Conservation (phyloP, 2,888 invertebrate genomes). For the Lepidonotus clava region DNA sequence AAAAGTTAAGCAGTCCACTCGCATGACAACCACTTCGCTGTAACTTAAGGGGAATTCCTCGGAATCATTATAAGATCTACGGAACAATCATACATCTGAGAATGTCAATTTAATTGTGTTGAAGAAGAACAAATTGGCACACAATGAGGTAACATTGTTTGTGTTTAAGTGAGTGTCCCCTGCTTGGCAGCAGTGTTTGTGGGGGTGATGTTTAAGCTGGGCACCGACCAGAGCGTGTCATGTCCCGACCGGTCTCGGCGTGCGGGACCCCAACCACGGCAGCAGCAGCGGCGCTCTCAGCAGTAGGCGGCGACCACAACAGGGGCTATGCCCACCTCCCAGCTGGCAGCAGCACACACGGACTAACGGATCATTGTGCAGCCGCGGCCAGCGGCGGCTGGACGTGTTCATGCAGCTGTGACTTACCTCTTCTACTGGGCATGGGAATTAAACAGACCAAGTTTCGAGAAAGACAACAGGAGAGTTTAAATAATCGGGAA, state of each 20-base stretch:
- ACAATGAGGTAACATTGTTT: background rate
- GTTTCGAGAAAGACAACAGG: conserved; percentile 1
- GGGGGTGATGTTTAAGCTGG: background rate
- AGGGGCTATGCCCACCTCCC: background rate
- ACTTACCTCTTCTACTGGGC: conserved; percentile 16
- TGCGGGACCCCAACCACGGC: conserved; percentile 29
- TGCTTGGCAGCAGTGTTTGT: background rate
- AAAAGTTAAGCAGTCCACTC: background rate
- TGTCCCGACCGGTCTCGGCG: conserved; percentile 48
- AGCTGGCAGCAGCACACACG: background rate
- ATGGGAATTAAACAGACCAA: conserved; percentile 47
- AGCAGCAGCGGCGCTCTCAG: background rate
- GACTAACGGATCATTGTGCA: background rate
- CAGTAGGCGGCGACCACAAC: background rate
- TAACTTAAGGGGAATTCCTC: too few relatives aligned
- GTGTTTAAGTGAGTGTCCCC: background rate
- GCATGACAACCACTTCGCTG: background rate
- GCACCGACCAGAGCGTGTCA: conserved; percentile 1
- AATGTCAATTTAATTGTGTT: background rate
- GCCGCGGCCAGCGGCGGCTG: conserved; percentile 23
- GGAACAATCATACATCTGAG: too few relatives aligned
- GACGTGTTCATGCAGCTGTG: conserved; percentile 32
- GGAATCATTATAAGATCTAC: too few relatives aligned
- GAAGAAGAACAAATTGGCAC: background rate
- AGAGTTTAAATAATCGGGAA: background rate